These are phyloP conservation scores for Chaetorhynchus papuensis DNA, from an alignment of 2,113 vertebrate genomes.

Conservation along the genomic window DNA sequence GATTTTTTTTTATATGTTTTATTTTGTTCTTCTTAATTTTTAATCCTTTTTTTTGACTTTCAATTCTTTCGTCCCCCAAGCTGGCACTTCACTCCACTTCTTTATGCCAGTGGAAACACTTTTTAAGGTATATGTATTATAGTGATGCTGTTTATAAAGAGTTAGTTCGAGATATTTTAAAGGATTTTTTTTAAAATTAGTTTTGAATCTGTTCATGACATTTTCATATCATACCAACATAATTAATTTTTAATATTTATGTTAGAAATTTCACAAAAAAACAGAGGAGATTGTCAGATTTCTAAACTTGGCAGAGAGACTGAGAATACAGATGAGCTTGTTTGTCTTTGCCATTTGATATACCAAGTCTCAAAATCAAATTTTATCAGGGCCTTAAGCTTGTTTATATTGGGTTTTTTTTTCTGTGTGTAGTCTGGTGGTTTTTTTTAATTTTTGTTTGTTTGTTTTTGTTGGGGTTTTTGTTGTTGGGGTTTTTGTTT, in stretches of 20 bases:
- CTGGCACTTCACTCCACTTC: neutral
- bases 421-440: neutral
- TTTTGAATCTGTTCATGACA: neutral
- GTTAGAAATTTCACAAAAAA: neutral
- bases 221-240: neutral
- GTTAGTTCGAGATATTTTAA: neutral
- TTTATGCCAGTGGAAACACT: neutral
- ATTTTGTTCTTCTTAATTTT: neutral
- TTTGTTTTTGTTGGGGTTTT: no score
- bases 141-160: neutral
- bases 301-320: neutral
- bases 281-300: neutral
- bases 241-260: neutral
- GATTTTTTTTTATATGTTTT: neutral
- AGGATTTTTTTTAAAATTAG: rapidly evolving
- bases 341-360: neutral
- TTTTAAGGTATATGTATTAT: neutral
- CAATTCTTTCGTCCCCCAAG: rapidly evolving
- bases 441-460: no score
- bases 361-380: neutral
- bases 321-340: neutral
- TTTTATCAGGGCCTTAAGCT: neutral
- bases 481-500: no score
- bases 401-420: neutral
- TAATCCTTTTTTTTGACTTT: neutral